Base-by-base conservation (phyloP, 2,113 vertebrate species). In the Tylochromis polylepis region DNA sequence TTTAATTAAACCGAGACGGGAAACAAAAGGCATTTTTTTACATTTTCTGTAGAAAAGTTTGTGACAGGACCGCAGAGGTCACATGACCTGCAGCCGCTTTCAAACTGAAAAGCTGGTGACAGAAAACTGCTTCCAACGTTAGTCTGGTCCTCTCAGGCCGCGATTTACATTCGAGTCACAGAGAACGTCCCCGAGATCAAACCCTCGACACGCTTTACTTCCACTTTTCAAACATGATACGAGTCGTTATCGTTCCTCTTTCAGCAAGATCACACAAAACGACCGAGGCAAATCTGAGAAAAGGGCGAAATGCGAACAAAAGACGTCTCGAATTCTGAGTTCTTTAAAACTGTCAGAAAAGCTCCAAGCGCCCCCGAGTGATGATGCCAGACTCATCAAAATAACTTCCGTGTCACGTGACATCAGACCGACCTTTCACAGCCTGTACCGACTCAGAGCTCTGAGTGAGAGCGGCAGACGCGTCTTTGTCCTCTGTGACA, bases 91-190 rank as follows among this genome's bases (percentile, higher is more conserved):
- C 56, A 34, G 56, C 55, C 2, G 34, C 65, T 84, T 59, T 0
- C 0, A 22, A 16, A 0, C 15, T 58, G 20, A 27, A 0, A 16
- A 1, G 34, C 55, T 58, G 78, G 31, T 24, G 31, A 57, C 31
- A 36, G 36, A 38, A 79, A 79, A 10, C 38, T 36, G 75, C 65
- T 55, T 78, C 31, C 20, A 18, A 51, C 5, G 5, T 51, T 10
- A 6, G 58, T 31, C 8, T 11, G 67, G 22, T 51, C 70, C 10
- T 22, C 41, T 75, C 41, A 62, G 31, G 9, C 2, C 5, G 29
- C 20, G 9, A 20, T 1, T 20, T 4, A 36, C 59, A 34, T 34
- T 34, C 10, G 9, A 55, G 53, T n/a, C 53, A 15, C 36, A 22
- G 8, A 11, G 53, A 22, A 56, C n/a, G 22, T 11, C 53, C 53